Evolutionary conservation across 1,140 invertebrate species (phyloP).

Genomic region (Pteromalus puparum): DNA sequence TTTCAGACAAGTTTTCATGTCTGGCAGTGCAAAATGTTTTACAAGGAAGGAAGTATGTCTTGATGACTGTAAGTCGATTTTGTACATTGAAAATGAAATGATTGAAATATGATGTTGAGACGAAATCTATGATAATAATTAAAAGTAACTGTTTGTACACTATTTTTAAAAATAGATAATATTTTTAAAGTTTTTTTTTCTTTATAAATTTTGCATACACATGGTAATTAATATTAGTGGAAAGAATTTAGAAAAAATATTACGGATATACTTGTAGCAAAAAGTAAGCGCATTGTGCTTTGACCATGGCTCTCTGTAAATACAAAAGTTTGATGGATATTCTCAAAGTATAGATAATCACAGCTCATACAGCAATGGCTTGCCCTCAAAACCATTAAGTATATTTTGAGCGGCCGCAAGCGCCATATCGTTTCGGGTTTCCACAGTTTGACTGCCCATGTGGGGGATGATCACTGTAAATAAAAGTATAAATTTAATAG

Average conservation of each 20-base stretch:
- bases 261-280: background rate
- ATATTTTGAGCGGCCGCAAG: constrained; percentile 87
- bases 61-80: background rate
- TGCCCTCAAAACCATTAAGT: constrained; percentile 83
- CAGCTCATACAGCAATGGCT: constrained; percentile 77
- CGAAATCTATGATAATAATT: constrained; percentile 5
- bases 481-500: constrained; percentile 16
- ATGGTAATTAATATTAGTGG: background rate
- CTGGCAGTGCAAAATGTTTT: background rate
- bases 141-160: constrained; percentile 12
- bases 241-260: constrained; percentile 16
- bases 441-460: constrained; percentile 88
- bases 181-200: background rate
- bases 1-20: constrained; percentile 3
- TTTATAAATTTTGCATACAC: constrained; percentile 2
- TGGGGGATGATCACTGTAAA: constrained; percentile 87
- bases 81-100: background rate
- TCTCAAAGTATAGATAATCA: constrained; percentile 47
- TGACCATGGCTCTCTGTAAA: constrained; percentile 19
- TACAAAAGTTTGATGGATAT: constrained; percentile 29
- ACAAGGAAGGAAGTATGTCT: background rate
- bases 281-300: background rate
- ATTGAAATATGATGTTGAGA: background rate
- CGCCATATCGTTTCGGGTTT: constrained; percentile 88
- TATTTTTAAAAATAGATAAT: constrained; percentile 11